Evolutionary conservation across 1,140 invertebrate species (phyloP).

Genomic region (Procambarus virginalis): DNA sequence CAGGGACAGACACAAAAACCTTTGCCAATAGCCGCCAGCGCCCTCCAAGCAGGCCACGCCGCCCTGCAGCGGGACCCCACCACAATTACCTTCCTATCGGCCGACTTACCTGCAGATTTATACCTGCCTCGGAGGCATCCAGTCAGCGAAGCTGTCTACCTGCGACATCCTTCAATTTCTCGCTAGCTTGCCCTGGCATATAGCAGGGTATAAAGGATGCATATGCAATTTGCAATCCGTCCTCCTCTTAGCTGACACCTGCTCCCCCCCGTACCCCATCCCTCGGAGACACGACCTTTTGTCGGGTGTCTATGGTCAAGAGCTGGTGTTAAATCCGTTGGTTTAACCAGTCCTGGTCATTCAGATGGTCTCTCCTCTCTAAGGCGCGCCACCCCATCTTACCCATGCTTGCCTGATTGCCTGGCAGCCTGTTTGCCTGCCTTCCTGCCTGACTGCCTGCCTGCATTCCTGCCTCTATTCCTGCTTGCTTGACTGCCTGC

Average conservation of each 20-base stretch:
- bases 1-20: background rate
- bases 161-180: constrained; percentile 2
- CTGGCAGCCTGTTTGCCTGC: no score
- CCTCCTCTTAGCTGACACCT: background rate
- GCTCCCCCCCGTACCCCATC: background rate
- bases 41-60: background rate
- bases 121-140: no score
- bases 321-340: background rate
- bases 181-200: constrained; percentile 11
- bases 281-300: background rate
- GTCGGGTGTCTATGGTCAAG: constrained; percentile 24
- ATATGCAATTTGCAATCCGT: constrained; percentile 29
- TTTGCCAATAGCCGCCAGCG: background rate
- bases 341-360: constrained; percentile 22
- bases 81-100: background rate
- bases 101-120: constrained; percentile 2
- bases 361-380: background rate
- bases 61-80: background rate
- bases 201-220: background rate
- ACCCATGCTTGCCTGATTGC: background rate
- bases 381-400: background rate
- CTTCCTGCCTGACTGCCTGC: no score
- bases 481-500: background rate
- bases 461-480: background rate
- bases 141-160: background rate